Conservation (phyloP, 2,113 vertebrate genomes). For the Silurus glanis region DNA sequence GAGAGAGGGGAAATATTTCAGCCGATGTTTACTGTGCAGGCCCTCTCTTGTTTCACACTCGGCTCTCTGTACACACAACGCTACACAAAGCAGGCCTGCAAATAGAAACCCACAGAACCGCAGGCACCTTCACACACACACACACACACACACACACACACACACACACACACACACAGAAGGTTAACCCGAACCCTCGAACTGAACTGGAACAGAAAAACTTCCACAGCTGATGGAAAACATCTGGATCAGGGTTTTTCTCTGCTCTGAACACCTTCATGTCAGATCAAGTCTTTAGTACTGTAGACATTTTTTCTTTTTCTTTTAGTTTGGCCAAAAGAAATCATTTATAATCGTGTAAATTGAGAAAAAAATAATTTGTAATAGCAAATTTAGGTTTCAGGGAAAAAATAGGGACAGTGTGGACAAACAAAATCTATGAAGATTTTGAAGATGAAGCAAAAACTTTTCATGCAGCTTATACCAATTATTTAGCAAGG, state of each 20-base stretch:
- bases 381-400: no score
- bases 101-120: constrained; percentile 50
- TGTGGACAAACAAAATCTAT: no score
- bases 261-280: neutral
- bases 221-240: constrained; percentile 20
- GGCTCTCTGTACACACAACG: constrained; percentile 45
- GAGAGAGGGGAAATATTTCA: constrained; percentile 44
- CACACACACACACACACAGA: constrained; percentile 31
- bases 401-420: no score
- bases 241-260: constrained; percentile 22
- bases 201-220: constrained; percentile 23
- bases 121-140: constrained; percentile 33
- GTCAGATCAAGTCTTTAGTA: neutral
- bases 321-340: neutral
- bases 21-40: constrained; percentile 52
- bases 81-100: constrained; percentile 49
- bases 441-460: no score
- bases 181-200: constrained; percentile 26
- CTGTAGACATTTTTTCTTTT: neutral
- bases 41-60: constrained; percentile 47
- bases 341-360: neutral
- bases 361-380: neutral
- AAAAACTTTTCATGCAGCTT: no score
- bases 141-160: constrained; percentile 31
- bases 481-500: no score